phyloP scores from a whole-genome alignment of 2,888 invertebrate species.

The Ptychoptera albimana region DNA sequence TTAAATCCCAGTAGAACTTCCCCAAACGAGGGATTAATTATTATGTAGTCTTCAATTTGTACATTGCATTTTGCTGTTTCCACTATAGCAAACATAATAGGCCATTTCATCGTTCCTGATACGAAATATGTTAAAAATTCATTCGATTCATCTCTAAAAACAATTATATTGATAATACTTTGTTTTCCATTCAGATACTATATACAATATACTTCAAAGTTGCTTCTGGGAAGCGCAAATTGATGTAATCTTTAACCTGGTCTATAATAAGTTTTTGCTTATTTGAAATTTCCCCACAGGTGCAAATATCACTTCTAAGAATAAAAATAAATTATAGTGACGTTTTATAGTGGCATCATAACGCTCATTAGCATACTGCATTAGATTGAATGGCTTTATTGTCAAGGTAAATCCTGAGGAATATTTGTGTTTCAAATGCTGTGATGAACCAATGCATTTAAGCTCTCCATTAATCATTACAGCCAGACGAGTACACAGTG shows the following conservation, averaged over 20 bases:
- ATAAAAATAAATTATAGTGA: too few species aligned
- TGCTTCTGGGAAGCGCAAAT: too few species aligned
- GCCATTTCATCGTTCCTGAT: conserved; percentile 35
- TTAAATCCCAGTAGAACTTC: conserved; percentile 60
- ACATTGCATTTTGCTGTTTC: conserved; percentile 40
- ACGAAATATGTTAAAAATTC: conserved; percentile 48
- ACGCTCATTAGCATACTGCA: background rate
- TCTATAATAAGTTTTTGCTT: too few species aligned
- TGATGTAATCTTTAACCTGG: too few species aligned
- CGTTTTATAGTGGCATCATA: background rate
- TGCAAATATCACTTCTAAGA: too few species aligned
- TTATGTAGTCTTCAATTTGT: conserved; percentile 59
- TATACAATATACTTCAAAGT: too few species aligned
- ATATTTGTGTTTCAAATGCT: conserved; percentile 62
- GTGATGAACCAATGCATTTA: conserved; percentile 56
- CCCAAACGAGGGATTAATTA: conserved; percentile 66
- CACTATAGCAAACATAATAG: conserved; percentile 46
- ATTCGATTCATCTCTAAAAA: conserved; percentile 43
- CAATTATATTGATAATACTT: background rate
- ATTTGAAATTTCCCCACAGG: too few species aligned
- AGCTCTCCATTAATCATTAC: conserved; percentile 71
- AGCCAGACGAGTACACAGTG: conserved; percentile 60
- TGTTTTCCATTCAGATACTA: too few species aligned
- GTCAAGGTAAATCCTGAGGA: conserved; percentile 28
- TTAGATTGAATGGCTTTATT: background rate